Evolutionary conservation across 2,888 invertebrate species (phyloP), one percentile per base, ranked within the genome.

Genomic region (Meandrusa payeni): DNA sequence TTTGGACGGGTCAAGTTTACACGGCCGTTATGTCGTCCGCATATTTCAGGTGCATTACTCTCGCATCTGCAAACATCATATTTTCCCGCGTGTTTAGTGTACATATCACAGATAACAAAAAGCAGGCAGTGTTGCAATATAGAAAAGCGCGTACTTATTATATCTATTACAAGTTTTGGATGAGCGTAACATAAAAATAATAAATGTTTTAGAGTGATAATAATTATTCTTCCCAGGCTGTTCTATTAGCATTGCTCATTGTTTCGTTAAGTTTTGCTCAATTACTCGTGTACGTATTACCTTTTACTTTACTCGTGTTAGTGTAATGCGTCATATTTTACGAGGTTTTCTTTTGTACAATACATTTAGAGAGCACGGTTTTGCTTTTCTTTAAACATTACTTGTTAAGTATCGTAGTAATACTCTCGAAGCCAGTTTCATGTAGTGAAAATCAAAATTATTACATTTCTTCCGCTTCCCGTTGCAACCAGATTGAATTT

Each of bases 261-360:
- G 71, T 79, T 83, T 76, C 71, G 82, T 85, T 86, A 86, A 81
- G 79, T 85, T 80, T 83, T 86, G 86, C 86, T 86, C 86, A 86
- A 85, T 76, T 81, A 74, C 55, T 65, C 69, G 64, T 78, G 69
- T 79, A 76, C 75, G 66, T 74, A 66, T 55, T 70, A 69, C 60
- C 64, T 68, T 59, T 60, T 76, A 74, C 64, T 70, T 78, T 76
- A 76, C 65, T 66, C 59, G 50, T 70, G 64, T 80, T 64, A 65
- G 57, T 62, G 63, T 57, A 54, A 72, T 57, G 57, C 46, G 70
- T 72, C 74, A 68, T 68, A 67, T 65, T 69, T 65, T 56, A 61
- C 64, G 42, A 33, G 48, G 26, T 42, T 47, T 46, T 46, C 60
- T 57, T 69, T 69, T 83, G 79, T 81, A 81, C 64, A 69, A 75